Evolutionary conservation across 1,140 invertebrate species (phyloP), one percentile per base, ranked within the genome.

Genomic region (Nebria ingens): DNA sequence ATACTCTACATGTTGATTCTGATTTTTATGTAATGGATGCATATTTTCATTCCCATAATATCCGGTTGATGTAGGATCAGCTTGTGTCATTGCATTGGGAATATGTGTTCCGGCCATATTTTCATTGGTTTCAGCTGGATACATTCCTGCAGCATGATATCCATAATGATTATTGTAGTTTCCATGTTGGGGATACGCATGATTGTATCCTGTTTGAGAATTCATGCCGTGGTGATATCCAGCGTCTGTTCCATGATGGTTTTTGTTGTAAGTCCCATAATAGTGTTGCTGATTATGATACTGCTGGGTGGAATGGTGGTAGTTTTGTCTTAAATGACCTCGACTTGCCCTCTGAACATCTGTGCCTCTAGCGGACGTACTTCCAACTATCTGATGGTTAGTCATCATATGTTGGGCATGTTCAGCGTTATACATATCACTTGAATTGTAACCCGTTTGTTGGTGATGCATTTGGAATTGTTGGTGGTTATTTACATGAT

Each of bases 401-500:
- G 19, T 54, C 51, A 11, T 68, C 65, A 42, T 63, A 65, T 2
- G 64, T 57, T 20, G 61, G 12, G 62, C 61, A 58, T 70, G 68
- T 13, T 66, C 67, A 2, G 63, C 61, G 54, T 70, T 77, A 63
- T 79, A 79, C 67, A 79, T 74, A 61, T 78, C 76, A 52, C 73
- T 72, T 2, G 74, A 69, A 42, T 62, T 59, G 57, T 61, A 55
- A 56, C 59, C 52, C 17, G 52, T 59, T 29, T 59, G 59, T 21
- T 68, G 66, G 21, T 65, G 61, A 15, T 59, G 58, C 50, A 63
- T 63, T 34, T 63, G 72, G 58, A 76, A 79, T 58, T 74, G 73
- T 17, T 70, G 61, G 4, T 74, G 59, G 62, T 73, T 73, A 22
- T 69, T 70, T n/a, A 68, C 65, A 45, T 72, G 71, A 55, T 74